Conservation (phyloP, 1,140 invertebrate genomes). For the Bombus balteatus region DNA sequence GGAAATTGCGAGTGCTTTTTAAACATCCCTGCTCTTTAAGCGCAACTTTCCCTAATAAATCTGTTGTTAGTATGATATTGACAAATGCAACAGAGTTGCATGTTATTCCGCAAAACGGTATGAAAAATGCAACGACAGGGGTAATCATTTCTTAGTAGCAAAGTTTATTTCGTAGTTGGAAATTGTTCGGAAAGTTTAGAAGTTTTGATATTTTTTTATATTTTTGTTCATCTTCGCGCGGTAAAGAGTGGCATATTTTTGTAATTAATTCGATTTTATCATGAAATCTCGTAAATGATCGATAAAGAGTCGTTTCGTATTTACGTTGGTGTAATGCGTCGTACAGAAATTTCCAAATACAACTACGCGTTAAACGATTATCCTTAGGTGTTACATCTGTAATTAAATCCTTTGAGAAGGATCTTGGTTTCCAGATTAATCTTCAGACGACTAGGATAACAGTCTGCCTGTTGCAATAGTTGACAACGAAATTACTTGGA, state of each 20-base stretch:
- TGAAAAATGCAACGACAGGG: no score
- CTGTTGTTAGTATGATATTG: background rate
- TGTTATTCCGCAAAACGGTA: background rate
- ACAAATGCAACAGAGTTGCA: background rate
- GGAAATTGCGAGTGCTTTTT: slow-evolving; percentile 2
- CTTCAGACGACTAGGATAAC: slow-evolving; percentile 26
- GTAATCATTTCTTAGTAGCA: background rate
- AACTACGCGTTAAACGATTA: slow-evolving; percentile 14
- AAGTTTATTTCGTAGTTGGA: background rate
- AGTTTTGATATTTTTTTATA: no score
- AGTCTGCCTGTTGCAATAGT: slow-evolving; percentile 8
- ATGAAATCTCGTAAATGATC: rapidly evolving
- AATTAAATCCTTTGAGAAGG: slow-evolving; percentile 56
- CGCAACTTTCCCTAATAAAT: no score
- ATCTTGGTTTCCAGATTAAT: slow-evolving; percentile 52
- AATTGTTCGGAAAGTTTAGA: no score
- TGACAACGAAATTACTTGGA: slow-evolving; percentile 28
- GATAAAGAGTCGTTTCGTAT: background rate
- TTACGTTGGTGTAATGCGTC: background rate
- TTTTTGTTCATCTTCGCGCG: no score
- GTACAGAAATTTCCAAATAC: background rate
- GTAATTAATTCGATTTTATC: no score
- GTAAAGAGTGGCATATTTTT: rapidly evolving
- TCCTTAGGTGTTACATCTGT: slow-evolving; percentile 17
- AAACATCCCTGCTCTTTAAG: background rate